phyloP scores from a whole-genome alignment of 2,888 invertebrate genomes.

The Aphodius granarius region DNA sequence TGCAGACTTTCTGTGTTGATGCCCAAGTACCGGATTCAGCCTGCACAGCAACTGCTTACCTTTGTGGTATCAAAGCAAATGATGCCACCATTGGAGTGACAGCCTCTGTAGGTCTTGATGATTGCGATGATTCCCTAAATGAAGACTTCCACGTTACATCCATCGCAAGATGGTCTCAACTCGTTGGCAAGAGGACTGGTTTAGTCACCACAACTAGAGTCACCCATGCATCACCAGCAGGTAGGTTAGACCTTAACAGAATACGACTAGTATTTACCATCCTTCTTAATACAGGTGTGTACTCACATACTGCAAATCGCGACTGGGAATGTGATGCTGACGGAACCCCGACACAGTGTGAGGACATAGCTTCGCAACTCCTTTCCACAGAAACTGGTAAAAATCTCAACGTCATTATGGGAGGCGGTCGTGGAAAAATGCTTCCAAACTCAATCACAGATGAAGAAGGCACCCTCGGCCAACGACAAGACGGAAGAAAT shows the following conservation, averaged over 20 bases:
- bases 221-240: slow-evolving; percentile 75
- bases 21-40: slow-evolving; percentile 77
- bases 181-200: slow-evolving; percentile 63
- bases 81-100: slow-evolving; percentile 73
- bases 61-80: slow-evolving; percentile 75
- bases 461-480: slow-evolving; percentile 57
- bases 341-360: slow-evolving; percentile 58
- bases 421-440: slow-evolving; percentile 72
- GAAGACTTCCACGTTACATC: slow-evolving; percentile 62
- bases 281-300: slow-evolving; percentile 56
- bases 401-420: slow-evolving; percentile 73
- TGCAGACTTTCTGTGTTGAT: slow-evolving; percentile 72
- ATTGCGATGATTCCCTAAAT: slow-evolving; percentile 62
- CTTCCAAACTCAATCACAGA: slow-evolving; percentile 58
- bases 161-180: slow-evolving; percentile 71
- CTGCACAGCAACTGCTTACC: slow-evolving; percentile 75
- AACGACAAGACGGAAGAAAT: slow-evolving; percentile 65
- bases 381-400: slow-evolving; percentile 66
- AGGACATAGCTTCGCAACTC: slow-evolving; percentile 75
- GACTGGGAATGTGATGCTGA: slow-evolving; percentile 75
- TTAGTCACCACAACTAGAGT: slow-evolving; percentile 74
- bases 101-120: slow-evolving; percentile 59
- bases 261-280: background rate
- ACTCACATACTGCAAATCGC: slow-evolving; percentile 71
- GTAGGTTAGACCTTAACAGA: slow-evolving; percentile 45